Evolutionary conservation across 2,113 vertebrate species (phyloP), one percentile per base, ranked within the genome.

Genomic region (Piaya cayana): DNA sequence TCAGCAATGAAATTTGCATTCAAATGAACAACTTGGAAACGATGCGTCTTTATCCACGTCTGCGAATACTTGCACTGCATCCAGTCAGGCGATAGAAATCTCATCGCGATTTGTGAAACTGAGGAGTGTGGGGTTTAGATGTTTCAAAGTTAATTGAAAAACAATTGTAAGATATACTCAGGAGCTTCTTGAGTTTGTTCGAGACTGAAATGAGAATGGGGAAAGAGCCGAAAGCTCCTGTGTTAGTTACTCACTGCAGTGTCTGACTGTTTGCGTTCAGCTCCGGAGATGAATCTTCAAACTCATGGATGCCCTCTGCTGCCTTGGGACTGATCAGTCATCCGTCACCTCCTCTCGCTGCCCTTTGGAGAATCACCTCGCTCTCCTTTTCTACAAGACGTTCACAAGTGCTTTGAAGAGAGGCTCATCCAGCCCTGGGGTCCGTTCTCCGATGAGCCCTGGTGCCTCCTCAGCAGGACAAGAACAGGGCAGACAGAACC

Each of bases 301-400:
- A 96, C 95, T 95, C 96, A 15, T 20, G 50, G 96, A 92, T 96
- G 96, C 95, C 96, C 96, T 96, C 96, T 95, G 95, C 93, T 96
- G 95, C 96, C 93, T 76, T 84, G 95, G 95, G 69, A 90, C 86
- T 64, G 93, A 63, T 68, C 14, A n/a, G 85, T 17, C 90, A 14
- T 37, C 91, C 39, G 15, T 7, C 91, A 27, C 75, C 93, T 91
- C 85, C 42, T 39, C 74, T 52, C 2, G 1, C 30, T 3, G 77
- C 72, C 68, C 78, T 32, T 13, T 5, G 36, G 2, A 19, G 50
- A 8, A 16, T 4, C 69, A 0, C 37, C 8, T 2, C 14, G 1
- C 37, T 20, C 42, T 26, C 29, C 20, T 25, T 17, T 7, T 5
- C 45, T 15, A 3, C 56, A 3, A 3, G 55, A 8, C 8, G 0